Evolutionary conservation across 2,888 invertebrate species (phyloP).

Genomic region (Dasysyrphus albostriatus): DNA sequence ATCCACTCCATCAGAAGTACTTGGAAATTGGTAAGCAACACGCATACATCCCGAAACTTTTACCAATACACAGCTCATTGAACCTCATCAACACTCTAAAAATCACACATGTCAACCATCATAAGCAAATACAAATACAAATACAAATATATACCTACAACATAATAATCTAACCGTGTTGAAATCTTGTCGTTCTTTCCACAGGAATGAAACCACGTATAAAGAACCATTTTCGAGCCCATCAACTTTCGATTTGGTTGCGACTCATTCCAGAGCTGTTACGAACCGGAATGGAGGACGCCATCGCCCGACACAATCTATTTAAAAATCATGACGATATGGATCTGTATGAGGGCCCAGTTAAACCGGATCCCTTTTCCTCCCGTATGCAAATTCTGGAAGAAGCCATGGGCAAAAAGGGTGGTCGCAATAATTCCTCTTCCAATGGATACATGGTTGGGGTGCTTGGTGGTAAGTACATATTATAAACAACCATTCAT

Average conservation of each 20-base stretch:
- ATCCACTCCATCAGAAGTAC: conserved; percentile 96
- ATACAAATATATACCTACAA: too few relatives aligned
- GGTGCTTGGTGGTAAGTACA: conserved; percentile 82
- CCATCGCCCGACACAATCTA: conserved; percentile 93
- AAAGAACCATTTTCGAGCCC: conserved; percentile 97
- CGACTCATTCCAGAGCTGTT: conserved; percentile 96
- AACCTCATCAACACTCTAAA: conserved; percentile 42
- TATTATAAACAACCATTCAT: conserved; percentile 10
- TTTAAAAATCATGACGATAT: conserved; percentile 95
- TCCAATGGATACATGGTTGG: conserved; percentile 80
- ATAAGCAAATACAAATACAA: conserved; percentile 32
- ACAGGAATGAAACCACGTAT: conserved; percentile 95
- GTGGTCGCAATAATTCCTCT: conserved; percentile 80
- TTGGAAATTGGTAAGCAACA: conserved; percentile 92
- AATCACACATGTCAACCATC: conserved; percentile 44
- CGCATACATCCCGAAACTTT: conserved; percentile 1
- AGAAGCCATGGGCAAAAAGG: conserved; percentile 82
- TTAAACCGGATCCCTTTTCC: conserved; percentile 91
- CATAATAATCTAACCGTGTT: background rate
- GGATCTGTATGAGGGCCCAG: conserved; percentile 94
- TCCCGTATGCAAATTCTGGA: conserved; percentile 82
- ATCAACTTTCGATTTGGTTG: conserved; percentile 97
- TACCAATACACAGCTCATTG: conserved; percentile 51
- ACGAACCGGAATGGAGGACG: conserved; percentile 94
- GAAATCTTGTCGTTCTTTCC: conserved; percentile 78